Evolutionary conservation across 2,113 vertebrate species (phyloP).

Genomic region (Mormyrus lacerda): DNA sequence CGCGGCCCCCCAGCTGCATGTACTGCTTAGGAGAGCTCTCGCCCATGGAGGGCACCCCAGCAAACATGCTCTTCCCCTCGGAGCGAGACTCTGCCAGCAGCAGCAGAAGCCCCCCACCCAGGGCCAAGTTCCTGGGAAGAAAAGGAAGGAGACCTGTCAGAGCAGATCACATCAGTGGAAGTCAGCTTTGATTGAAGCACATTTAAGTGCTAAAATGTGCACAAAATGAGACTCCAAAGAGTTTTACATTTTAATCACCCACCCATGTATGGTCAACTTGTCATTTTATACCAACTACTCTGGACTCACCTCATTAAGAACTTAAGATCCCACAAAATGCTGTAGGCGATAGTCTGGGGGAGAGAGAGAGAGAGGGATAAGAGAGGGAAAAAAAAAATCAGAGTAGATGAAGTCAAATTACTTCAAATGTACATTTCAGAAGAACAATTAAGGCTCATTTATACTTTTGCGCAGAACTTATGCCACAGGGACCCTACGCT

Average conservation of each 20-base stretch:
- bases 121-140: constrained; percentile 78
- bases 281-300: neutral
- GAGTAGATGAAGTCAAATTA: neutral
- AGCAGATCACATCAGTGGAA: neutral
- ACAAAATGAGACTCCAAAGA: neutral
- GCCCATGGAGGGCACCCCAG: constrained; percentile 88
- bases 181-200: neutral
- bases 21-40: constrained; percentile 96
- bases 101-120: constrained; percentile 87
- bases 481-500: neutral
- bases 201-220: neutral
- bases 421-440: neutral
- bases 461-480: neutral
- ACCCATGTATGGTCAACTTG: neutral
- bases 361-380: constrained; percentile 3
- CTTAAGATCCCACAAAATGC: constrained; percentile 97
- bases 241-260: neutral
- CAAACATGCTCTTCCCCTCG: constrained; percentile 97
- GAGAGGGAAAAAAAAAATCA: neutral
- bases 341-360: constrained; percentile 90
- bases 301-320: constrained; percentile 92
- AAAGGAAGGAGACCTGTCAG: neutral
- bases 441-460: neutral
- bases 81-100: constrained; percentile 90
- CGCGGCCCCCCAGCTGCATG: constrained; percentile 93